These are phyloP conservation scores for Sarcophaga bullata DNA, from an alignment of 1,140 invertebrate species.

Conservation along the genomic window DNA sequence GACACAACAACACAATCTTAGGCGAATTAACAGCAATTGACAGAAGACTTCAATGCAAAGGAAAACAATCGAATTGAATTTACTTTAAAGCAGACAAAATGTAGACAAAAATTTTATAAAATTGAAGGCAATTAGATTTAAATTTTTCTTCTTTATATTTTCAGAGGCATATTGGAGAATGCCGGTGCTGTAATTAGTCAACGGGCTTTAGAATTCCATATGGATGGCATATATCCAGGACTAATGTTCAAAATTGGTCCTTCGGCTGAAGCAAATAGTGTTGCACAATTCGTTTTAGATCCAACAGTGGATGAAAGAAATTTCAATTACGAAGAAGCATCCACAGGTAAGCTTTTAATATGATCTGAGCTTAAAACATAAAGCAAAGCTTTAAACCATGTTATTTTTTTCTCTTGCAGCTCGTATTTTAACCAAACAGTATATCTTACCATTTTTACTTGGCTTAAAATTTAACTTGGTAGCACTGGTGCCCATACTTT, in stretches of 20 bases:
- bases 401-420: slow-evolving; percentile 66
- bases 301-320: slow-evolving; percentile 66
- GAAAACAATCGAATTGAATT: no score
- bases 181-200: slow-evolving; percentile 75
- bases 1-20: no score
- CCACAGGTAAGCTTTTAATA: slow-evolving; percentile 64
- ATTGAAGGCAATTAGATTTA: not conserved
- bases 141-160: slow-evolving; percentile 15
- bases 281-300: slow-evolving; percentile 79
- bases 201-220: slow-evolving; percentile 77
- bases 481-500: slow-evolving; percentile 76
- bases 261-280: slow-evolving; percentile 70
- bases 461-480: slow-evolving; percentile 81
- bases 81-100: no score
- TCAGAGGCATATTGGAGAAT: slow-evolving; percentile 72
- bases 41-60: no score
- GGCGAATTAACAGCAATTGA: no score
- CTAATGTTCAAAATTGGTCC: slow-evolving; percentile 77
- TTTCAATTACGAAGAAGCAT: slow-evolving; percentile 65
- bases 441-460: slow-evolving; percentile 76
- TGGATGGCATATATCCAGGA: slow-evolving; percentile 76
- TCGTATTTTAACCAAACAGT: slow-evolving; percentile 73
- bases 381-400: slow-evolving; percentile 1
- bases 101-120: no score
- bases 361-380: not conserved